phyloP scores from a whole-genome alignment of 2,113 vertebrate genomes.

The Tauraco erythrolophus region DNA sequence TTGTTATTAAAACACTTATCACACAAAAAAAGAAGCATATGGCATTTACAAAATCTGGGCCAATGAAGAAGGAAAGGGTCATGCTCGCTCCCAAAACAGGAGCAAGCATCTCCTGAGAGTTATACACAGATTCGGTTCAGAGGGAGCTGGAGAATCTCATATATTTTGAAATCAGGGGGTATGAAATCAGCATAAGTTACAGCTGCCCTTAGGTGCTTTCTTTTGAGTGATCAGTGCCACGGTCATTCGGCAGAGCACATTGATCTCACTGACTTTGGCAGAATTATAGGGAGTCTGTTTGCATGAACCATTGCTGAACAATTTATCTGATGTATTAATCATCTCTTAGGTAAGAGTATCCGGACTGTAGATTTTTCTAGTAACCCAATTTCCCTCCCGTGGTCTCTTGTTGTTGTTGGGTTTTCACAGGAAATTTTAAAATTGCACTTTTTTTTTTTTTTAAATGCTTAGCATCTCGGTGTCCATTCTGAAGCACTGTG shows the following conservation, averaged over 20 bases:
- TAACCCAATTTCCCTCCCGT: not conserved
- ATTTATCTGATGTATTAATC: conserved; percentile 68
- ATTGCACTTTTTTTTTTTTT: not conserved
- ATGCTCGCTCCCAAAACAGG: not conserved
- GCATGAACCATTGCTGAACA: conserved; percentile 53
- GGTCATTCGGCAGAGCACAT: conserved; percentile 52
- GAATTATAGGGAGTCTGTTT: conserved; percentile 61
- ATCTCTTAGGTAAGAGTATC: conserved; percentile 46
- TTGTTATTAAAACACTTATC: conserved; percentile 5
- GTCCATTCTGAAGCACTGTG: not conserved
- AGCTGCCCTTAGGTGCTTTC: conserved; percentile 56
- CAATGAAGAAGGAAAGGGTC: not conserved
- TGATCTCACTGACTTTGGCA: conserved; percentile 63
- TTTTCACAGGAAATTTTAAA: not conserved
- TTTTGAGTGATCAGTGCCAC: conserved; percentile 60
- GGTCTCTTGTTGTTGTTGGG: not conserved
- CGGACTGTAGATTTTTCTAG: conserved; percentile 8
- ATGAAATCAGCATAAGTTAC: conserved; percentile 56
- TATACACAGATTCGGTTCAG: not conserved
- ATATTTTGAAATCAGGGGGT: conserved; percentile 18
- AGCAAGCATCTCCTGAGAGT: not conserved
- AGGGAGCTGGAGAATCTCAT: conserved; percentile 10
- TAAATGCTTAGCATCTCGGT: not conserved
- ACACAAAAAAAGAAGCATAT: not conserved
- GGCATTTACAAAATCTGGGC: not conserved